These are phyloP conservation scores for Calyptomena viridis DNA, from an alignment of 2,113 vertebrate genomes.

Conservation along the genomic window DNA sequence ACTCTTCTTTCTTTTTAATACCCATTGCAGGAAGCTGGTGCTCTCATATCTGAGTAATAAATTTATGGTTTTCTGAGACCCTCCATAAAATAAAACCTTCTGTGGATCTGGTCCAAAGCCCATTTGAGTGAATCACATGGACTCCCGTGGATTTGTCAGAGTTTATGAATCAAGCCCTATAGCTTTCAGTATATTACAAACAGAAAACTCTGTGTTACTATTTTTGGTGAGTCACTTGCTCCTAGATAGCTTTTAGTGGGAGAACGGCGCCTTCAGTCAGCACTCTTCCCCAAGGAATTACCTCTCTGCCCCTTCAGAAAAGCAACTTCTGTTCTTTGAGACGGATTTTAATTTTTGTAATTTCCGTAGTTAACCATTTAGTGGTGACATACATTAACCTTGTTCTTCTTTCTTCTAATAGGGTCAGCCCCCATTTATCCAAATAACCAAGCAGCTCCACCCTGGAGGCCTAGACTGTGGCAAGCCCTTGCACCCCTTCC, in stretches of 20 bases:
- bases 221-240: not conserved
- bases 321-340: not conserved
- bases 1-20: constrained; percentile 1
- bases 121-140: not conserved
- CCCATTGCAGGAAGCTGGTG: not conserved
- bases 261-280: not conserved
- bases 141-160: not conserved
- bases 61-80: constrained; percentile 7
- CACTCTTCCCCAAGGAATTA: not conserved
- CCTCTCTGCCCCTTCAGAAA: not conserved
- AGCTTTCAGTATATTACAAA: not conserved
- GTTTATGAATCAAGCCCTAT: constrained; percentile 12
- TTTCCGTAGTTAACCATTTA: not conserved
- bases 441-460: not conserved
- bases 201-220: not conserved
- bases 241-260: not conserved
- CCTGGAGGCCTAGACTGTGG: not conserved
- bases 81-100: constrained; percentile 19
- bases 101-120: not conserved
- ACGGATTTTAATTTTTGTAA: not conserved
- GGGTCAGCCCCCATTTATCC: not conserved
- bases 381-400: not conserved
- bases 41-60: not conserved
- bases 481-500: not conserved
- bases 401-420: not conserved